Evolutionary conservation across 2,888 invertebrate genomes (phyloP), one percentile per base, ranked within the genome.

Genomic region (Candidula unifasciata): DNA sequence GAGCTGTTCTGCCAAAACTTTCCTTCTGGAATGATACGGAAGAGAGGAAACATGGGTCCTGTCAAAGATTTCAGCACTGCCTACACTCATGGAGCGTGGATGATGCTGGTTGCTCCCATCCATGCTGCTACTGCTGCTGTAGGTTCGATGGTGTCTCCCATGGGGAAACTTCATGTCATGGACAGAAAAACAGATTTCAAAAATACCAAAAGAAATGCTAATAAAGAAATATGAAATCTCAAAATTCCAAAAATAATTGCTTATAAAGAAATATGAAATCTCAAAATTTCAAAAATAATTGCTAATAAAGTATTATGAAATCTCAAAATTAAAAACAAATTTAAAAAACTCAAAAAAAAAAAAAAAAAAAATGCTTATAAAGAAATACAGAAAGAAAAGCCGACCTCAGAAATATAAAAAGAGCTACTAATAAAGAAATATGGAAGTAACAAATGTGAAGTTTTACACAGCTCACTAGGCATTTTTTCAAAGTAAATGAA

Each of bases 1-100:
- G 24, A 93, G 86, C 27, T 88, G 88, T 10, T 91, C 90, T 80
- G 91, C 90, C 78, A 89, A 88, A 27, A 89, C 78, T 44, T 88
- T 87, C 73, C 87, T 89, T 69, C 88, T 89, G 74, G 91, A 91
- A 87, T 92, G 91, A n/a, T 90, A 88, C n/a, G 91, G 83, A 52
- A 90, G 80, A 10, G 91, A 90, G 3, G 91, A 91, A 2, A 90
- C 89, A 71, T 88, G 86, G 52, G 87, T 81, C 35, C 77, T 80
- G 37, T 81, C 83, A 24, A 52, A 57, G 0, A 68, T 27, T 24
- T 83, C 83, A 54, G 64, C 44, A 69, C 73, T 83, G 83, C 57
- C 37, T 33, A 57, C 35, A 33, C 76, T 82, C 80, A 74, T 35
- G 37, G 74, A 57, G 16, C 64, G 37, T 27, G 66, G n/a, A 24